Base-by-base conservation (phyloP, 2,797 vertebrate genomes). In the Gymnodraco acuticeps region DNA sequence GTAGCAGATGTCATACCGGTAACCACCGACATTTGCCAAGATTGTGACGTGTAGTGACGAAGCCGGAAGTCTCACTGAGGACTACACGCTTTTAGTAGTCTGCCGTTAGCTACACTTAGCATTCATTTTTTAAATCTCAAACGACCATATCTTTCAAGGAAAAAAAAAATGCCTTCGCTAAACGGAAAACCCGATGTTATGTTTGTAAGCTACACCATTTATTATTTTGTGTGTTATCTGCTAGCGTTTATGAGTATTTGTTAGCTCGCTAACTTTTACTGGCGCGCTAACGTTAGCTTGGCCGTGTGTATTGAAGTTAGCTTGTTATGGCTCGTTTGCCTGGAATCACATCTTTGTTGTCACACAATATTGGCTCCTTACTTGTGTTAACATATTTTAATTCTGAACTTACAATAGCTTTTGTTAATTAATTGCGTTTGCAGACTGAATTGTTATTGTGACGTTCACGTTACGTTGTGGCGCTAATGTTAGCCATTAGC, bases 141-240 rank as follows among this genome's bases (percentile, higher is more conserved):
- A 4, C 7, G 2, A 1, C 7, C 2, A 3, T 13, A 38, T 54
- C 11, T 19, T 1, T 42, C 1, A 15, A 0, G 1, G 43, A 64
- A 68, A n/a, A 82, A n/a, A 82, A 78, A 82, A 78, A 94, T 94
- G 92, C 63, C 77, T 41, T 76, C 86, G 3, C 10, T 67, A 41
- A 93, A 86, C 27, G 93, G 84, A 74, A 94, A 94, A 82, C 0
- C 77, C 0, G 91, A 93, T 73, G 94, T 96, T 66, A 70, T 94
- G 14, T 95, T 96, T 92, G 95, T 96, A 94, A 91, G 95, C 87
- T 63, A 14, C 5, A 14, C 3, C 0, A 3, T 5, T 53, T 0
- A 19, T 0, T 15, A 16, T 16, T 20, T 38, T 2, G 33, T 38
- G 10, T 54, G 5, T 8, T 38, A 31, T 52, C 10, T 68, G 3